Evolutionary conservation across 2,888 invertebrate species (phyloP), one percentile per base, ranked within the genome.

Genomic region (Clistopyga incitator): DNA sequence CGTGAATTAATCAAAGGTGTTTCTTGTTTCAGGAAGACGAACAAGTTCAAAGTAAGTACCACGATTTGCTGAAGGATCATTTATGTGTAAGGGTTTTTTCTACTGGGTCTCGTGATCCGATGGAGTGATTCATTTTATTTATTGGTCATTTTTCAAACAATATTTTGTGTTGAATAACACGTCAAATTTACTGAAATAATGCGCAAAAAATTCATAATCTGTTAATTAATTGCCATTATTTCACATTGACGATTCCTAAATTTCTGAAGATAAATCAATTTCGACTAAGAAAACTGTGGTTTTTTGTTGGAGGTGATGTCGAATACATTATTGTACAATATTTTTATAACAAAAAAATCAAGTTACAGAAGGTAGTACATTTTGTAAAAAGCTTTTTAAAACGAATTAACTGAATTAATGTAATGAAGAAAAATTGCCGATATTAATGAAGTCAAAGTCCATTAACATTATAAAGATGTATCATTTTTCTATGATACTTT

Each of bases 21-120:
- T 87, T 82, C 86, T 77, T 91, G 86, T 92, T 92, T 88, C 91
- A 92, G 92, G 92, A 91, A 80, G 90, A 92, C 13, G 91, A 92
- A 84, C 90, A 90, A 83, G 89, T 91, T 77, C 88, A 90, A 85
- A 92, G 92, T 92, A 85, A 91, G 92, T 90, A 86, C 18, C 56
- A 65, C 42, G 25, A 68, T 74, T 78, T 45, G 15, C 3, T 42
- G 20, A 11, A 20, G 18, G n/a, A 13, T 29, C 15, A 15, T 56
- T 23, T 23, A 8, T 50, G 3, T 50, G 1, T 47, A 6, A 0
- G 6, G n/a, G 50, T n/a, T n/a, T 50, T 50, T 18, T 50, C 4
- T 3, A 45, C 45, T 15, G 45, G 15, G 15, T 4, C 3, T 45
- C 15, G n/a, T 8, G 50, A 10, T 6, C 18, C 3, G 50, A 52